Base-by-base conservation (phyloP, 2,888 invertebrate genomes). In the Coecobrya sp. region DNA sequence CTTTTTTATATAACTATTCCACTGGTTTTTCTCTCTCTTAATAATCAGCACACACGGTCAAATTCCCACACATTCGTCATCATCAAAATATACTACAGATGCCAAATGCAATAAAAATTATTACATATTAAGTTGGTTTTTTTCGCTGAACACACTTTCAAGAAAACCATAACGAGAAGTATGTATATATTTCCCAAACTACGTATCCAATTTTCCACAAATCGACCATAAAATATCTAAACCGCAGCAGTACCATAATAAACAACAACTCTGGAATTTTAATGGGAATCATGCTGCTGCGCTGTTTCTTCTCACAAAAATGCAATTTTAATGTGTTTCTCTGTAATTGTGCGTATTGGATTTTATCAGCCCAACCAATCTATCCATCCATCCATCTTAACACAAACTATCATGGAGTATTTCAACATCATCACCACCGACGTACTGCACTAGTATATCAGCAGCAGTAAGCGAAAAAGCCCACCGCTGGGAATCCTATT, bases 21-120 rank as follows among this genome's bases (percentile, higher is more conserved):
- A n/a, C 55, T 76, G 76, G 79, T 76, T 88, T 88, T 81, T 45
- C 62, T 30, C 42, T 30, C n/a, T n/a, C n/a, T n/a, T n/a, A n/a
- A n/a, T 59, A 86, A 86, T 86, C 86, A 62, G 87, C 25, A 59
- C 73, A 76, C 76, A 87, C 59, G 42, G 27, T 42, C 59, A 59
- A 19, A 82, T 82, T 82, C 82, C 82, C 82, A 82, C 79, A 79
- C 82, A 82, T 82, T 82, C 82, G 59, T 82, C 82, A 62, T 82
- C 82, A 59, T 36, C 59, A 36, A 27, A 19, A 55, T n/a, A 55
- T 55, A 55, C 11, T 27, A 27, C 13, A 70, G 10, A 70, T 36
- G 3, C 36, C 36, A 79, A 81, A 81, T 52, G 52, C 16, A 79
- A 52, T 55, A 81, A 81, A 55, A 55, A 81, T 55, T 7, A 27